Conservation (phyloP, 2,888 invertebrate genomes). For the Dexiosoma caninum region DNA sequence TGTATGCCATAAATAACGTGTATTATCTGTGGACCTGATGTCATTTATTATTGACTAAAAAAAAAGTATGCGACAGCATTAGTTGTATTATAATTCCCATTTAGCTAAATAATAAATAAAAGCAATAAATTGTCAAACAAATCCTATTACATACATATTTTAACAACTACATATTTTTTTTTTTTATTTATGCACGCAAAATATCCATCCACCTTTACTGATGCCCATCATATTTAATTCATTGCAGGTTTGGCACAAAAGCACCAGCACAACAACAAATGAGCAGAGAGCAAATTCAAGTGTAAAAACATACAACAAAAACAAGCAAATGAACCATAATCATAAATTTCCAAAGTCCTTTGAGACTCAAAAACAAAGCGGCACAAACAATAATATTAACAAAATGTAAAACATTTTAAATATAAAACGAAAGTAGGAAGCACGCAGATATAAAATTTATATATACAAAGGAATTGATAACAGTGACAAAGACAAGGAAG, state of each 20-base stretch:
- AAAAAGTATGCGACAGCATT: not conserved
- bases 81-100: conserved; percentile 13
- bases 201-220: conserved; percentile 10
- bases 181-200: not conserved
- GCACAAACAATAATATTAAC: conserved; percentile 33
- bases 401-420: conserved; percentile 49
- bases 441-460: not conserved
- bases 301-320: conserved; percentile 49
- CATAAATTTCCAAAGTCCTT: conserved; percentile 58
- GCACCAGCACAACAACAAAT: not conserved
- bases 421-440: conserved; percentile 19
- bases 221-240: conserved; percentile 41
- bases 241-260: conserved; percentile 44
- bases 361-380: conserved; percentile 33
- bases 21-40: not conserved
- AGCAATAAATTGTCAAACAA: conserved; percentile 42
- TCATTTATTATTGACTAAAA: not conserved
- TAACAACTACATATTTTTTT: conserved; percentile 26
- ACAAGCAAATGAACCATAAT: conserved; percentile 58
- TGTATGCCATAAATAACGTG: not conserved
- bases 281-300: conserved; percentile 38
- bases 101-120: conserved; percentile 36
- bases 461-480: not conserved
- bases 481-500: conserved; percentile 30
- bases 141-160: conserved; percentile 50